phyloP scores from a whole-genome alignment of 2,888 invertebrate species.

The Pharmacophagus antenor region DNA sequence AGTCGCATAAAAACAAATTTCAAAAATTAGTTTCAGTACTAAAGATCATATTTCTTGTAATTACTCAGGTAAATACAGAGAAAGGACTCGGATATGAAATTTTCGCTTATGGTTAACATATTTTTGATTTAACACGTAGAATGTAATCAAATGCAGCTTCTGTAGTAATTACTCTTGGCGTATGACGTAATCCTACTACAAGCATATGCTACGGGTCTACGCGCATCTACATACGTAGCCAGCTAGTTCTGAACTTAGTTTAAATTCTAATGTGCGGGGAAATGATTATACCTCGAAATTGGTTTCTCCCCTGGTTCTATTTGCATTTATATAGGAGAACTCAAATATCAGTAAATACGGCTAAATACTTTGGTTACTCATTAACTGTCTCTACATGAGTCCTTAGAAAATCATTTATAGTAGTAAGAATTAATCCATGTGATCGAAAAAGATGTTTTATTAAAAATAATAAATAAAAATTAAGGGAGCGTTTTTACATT shows the following conservation, averaged over 20 bases:
- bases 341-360: background rate
- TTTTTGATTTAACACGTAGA: background rate
- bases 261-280: conserved; percentile 49
- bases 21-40: no score
- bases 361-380: background rate
- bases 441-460: background rate
- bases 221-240: conserved; percentile 54
- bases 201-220: conserved; percentile 44
- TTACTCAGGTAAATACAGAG: background rate
- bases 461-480: no score
- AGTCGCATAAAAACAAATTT: no score
- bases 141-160: conserved; percentile 18
- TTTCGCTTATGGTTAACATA: background rate
- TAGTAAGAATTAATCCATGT: background rate
- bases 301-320: conserved; percentile 34
- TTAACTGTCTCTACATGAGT: background rate
- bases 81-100: background rate
- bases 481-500: no score
- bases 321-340: conserved; percentile 31
- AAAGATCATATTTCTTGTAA: background rate
- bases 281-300: conserved; percentile 42
- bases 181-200: conserved; percentile 35
- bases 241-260: conserved; percentile 37
- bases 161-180: conserved; percentile 25
- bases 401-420: background rate